Evolutionary conservation across 53 echinoderm and acorn worm species (phyloP).

Genomic region (Astropecten irregularis): DNA sequence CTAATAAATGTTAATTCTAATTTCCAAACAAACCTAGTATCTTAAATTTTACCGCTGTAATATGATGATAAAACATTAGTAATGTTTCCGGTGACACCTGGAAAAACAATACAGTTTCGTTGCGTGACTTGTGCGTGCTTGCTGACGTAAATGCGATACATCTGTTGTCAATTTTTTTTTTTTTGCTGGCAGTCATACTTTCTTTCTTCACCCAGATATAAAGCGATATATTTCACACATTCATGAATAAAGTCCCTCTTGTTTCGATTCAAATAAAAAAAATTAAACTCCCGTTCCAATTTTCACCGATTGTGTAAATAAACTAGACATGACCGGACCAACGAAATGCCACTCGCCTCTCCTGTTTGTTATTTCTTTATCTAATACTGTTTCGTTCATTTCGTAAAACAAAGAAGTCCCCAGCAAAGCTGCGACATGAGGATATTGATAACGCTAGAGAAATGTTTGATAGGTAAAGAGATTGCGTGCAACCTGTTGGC

Average conservation of each 20-base stretch:
- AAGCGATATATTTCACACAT: not conserved
- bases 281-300: not conserved
- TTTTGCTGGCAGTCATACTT: not conserved
- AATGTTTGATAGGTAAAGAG: not conserved
- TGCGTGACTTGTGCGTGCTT: too few relatives aligned
- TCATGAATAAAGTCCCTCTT: not conserved
- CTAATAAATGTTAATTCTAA: too few relatives aligned
- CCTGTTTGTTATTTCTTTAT: too few relatives aligned
- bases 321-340: conserved; percentile 8
- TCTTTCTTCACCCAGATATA: not conserved
- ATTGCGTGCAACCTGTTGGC: conserved; percentile 26
- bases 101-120: too few relatives aligned
- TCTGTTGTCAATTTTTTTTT: not conserved
- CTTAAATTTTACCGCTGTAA: too few relatives aligned
- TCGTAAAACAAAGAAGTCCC: too few relatives aligned
- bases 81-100: too few relatives aligned
- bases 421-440: not conserved
- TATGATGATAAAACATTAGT: too few relatives aligned
- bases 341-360: too few relatives aligned
- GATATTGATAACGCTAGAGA: not conserved
- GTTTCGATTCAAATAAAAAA: not conserved
- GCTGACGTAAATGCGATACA: too few relatives aligned
- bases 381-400: too few relatives aligned
- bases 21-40: too few relatives aligned
- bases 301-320: not conserved